phyloP scores from a whole-genome alignment of 2,797 vertebrate genomes.

The Phataginus tricuspis region DNA sequence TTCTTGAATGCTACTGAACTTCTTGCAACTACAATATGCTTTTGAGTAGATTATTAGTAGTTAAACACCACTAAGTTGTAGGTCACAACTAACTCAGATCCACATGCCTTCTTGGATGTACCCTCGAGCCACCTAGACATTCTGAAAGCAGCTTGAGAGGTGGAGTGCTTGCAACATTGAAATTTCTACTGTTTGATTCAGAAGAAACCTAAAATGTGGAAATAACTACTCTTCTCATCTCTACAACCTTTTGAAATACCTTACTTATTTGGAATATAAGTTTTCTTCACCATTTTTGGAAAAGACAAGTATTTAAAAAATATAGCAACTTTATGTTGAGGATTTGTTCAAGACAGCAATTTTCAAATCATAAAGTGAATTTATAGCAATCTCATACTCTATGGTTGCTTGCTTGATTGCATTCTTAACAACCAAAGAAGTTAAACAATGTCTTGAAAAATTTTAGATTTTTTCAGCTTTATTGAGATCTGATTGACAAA shows the following conservation, averaged over 20 bases:
- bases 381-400: neutral
- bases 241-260: neutral
- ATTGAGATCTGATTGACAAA: neutral
- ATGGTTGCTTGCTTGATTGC: neutral
- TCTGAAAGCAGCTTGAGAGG: constrained; percentile 1
- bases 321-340: neutral
- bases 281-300: neutral
- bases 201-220: neutral
- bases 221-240: neutral
- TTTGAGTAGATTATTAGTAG: constrained; percentile 7
- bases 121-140: neutral
- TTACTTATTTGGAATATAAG: neutral
- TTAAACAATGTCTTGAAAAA: neutral
- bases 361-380: neutral
- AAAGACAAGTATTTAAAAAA: neutral
- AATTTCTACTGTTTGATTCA: constrained; percentile 15
- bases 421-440: neutral
- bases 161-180: neutral
- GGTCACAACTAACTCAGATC: neutral
- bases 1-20: neutral
- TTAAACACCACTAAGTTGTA: neutral
- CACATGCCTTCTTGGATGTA: neutral
- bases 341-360: constrained; percentile 13
- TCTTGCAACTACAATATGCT: neutral
- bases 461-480: neutral